Conservation (phyloP, 92 coral and sea anemone genomes). For the Epizoanthus illoricatus region DNA sequence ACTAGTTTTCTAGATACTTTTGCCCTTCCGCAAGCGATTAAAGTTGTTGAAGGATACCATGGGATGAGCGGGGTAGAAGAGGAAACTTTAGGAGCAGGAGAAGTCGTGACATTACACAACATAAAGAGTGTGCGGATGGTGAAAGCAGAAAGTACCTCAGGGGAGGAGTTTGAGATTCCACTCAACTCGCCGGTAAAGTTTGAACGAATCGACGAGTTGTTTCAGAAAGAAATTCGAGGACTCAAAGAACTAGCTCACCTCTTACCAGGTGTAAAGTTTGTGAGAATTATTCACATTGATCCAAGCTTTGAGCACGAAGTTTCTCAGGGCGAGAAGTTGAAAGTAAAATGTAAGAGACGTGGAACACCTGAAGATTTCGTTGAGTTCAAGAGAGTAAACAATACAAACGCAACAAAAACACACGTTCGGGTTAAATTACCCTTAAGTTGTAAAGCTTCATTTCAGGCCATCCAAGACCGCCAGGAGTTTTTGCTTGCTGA, state of each 20-base stretch:
- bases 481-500: constrained; percentile 11
- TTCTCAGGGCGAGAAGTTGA: constrained; percentile 23
- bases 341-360: background rate
- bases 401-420: background rate
- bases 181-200: constrained; percentile 6
- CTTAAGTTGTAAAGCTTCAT: constrained; percentile 7
- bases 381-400: constrained; percentile 5
- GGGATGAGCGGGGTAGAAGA: constrained; percentile 22
- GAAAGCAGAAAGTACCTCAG: constrained; percentile 22
- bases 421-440: constrained; percentile 1
- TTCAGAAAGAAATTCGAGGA: background rate
- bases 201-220: constrained; percentile 16
- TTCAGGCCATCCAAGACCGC: constrained; percentile 1
- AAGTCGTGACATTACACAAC: constrained; percentile 17
- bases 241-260: background rate
- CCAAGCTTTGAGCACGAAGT: background rate
- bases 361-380: constrained; percentile 5
- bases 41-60: constrained; percentile 36
- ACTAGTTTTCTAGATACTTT: constrained; percentile 10
- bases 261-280: constrained; percentile 1
- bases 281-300: constrained; percentile 10
- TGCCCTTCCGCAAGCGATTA: constrained; percentile 1
- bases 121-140: background rate
- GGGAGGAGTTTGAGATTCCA: constrained; percentile 29
- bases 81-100: constrained; percentile 30